These are phyloP conservation scores for Pelodytes ibericus DNA, from an alignment of 2,797 vertebrate genomes.

Conservation along the genomic window DNA sequence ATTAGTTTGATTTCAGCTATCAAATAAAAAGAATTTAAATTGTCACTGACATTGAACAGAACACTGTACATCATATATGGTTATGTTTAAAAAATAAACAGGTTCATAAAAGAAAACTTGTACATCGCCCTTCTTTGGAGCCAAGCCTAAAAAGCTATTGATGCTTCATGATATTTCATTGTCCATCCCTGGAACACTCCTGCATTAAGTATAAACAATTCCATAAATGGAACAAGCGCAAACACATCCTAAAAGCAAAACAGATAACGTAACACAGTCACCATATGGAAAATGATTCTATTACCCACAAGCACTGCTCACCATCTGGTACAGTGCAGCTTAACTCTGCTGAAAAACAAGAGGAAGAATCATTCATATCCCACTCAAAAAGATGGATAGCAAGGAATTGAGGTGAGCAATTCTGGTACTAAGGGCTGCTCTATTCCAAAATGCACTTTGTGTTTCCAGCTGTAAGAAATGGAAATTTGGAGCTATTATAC, in stretches of 20 bases:
- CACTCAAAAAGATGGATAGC: constrained; percentile 36
- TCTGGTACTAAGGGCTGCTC: constrained; percentile 10
- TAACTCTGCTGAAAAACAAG: constrained; percentile 52
- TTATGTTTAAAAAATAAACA: constrained; percentile 1
- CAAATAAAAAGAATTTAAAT: neutral
- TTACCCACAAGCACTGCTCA: constrained; percentile 56
- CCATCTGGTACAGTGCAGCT: constrained; percentile 48
- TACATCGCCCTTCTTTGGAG: neutral
- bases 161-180: neutral
- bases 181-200: constrained; percentile 34
- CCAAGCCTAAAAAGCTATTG: constrained; percentile 13
- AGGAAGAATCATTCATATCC: constrained; percentile 40
- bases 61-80: neutral
- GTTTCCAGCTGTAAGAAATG: constrained; percentile 8
- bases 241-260: constrained; percentile 54
- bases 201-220: constrained; percentile 37
- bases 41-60: neutral
- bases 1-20: neutral
- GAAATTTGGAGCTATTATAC: neutral
- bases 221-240: constrained; percentile 52
- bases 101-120: neutral
- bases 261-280: constrained; percentile 55
- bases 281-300: constrained; percentile 56
- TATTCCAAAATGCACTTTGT: constrained; percentile 6
- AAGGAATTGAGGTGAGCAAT: constrained; percentile 33